These are phyloP conservation scores for Zaprionus obscuricornis DNA, from an alignment of 2,888 invertebrate genomes.

Conservation along the genomic window DNA sequence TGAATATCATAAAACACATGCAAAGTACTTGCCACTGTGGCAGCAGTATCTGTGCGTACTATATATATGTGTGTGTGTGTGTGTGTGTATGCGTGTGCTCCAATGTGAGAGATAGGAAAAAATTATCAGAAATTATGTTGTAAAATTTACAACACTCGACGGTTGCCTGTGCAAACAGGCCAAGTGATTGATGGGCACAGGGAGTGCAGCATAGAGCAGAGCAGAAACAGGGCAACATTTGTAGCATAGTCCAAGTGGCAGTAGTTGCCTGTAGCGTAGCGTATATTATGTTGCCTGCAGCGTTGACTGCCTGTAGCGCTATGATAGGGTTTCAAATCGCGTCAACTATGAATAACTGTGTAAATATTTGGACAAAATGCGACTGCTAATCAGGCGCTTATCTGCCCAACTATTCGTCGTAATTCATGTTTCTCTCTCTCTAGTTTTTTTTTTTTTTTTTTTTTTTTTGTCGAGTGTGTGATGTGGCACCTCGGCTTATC, in stretches of 20 bases:
- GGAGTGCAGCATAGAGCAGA: neutral
- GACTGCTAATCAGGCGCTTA: conserved; percentile 73
- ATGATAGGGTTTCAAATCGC: conserved; percentile 46
- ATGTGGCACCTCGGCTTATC: conserved; percentile 37
- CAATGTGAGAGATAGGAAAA: conserved; percentile 38
- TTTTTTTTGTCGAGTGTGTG: no score
- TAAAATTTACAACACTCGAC: conserved; percentile 71
- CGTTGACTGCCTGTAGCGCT: no score
- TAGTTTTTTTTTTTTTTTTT: conserved; percentile 13
- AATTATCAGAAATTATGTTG: conserved; percentile 78
- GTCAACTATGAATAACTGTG: conserved; percentile 72
- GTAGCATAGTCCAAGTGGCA: no score
- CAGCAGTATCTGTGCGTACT: conserved; percentile 42
- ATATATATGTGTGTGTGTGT: no score
- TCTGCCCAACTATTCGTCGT: conserved; percentile 55
- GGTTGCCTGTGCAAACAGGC: conserved; percentile 55
- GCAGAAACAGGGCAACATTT: conserved; percentile 2
- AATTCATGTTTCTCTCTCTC: conserved; percentile 65
- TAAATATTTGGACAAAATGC: conserved; percentile 60
- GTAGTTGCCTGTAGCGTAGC: no score
- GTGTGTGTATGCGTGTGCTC: neutral
- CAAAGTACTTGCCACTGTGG: conserved; percentile 59
- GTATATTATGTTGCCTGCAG: no score
- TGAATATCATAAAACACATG: conserved; percentile 67
- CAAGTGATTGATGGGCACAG: conserved; percentile 62